Evolutionary conservation across 2,113 vertebrate species (phyloP).

Genomic region (Nothocercus julius): DNA sequence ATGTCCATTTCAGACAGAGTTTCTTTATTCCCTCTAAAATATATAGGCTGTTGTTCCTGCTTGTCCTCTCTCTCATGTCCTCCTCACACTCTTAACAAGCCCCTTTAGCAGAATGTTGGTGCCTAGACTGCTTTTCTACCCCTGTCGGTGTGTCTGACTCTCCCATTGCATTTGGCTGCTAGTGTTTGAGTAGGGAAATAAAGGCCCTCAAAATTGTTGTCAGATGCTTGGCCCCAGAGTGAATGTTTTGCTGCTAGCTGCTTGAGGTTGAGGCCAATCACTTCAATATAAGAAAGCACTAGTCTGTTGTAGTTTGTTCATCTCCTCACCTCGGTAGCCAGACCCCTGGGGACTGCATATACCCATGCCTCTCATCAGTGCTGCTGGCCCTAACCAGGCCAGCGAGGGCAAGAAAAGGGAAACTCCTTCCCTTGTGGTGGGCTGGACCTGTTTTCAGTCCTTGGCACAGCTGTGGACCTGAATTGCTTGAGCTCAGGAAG

Average conservation of each 20-base stretch:
- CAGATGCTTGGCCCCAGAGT: background rate
- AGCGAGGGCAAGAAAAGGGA: background rate
- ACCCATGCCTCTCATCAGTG: background rate
- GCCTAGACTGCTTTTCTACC: background rate
- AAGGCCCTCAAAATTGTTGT: background rate
- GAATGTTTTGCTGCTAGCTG: background rate
- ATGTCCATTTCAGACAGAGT: background rate
- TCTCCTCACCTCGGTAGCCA: background rate
- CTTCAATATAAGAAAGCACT: background rate
- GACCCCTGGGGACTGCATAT: background rate
- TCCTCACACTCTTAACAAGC: background rate
- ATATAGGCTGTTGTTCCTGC: background rate
- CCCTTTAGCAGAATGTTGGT: background rate
- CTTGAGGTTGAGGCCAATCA: background rate
- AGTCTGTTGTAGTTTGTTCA: too few species aligned
- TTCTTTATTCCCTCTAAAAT: background rate
- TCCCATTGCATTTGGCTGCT: background rate
- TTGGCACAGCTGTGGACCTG: background rate
- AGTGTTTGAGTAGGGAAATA: background rate
- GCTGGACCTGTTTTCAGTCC: too few species aligned
- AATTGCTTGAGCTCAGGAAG: background rate
- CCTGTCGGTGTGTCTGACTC: background rate
- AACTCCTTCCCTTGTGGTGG: background rate
- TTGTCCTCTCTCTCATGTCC: background rate
- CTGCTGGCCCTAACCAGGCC: fast-evolving